Evolutionary conservation across 2,797 vertebrate genomes (phyloP).

Genomic region (Muscicapa comitata): DNA sequence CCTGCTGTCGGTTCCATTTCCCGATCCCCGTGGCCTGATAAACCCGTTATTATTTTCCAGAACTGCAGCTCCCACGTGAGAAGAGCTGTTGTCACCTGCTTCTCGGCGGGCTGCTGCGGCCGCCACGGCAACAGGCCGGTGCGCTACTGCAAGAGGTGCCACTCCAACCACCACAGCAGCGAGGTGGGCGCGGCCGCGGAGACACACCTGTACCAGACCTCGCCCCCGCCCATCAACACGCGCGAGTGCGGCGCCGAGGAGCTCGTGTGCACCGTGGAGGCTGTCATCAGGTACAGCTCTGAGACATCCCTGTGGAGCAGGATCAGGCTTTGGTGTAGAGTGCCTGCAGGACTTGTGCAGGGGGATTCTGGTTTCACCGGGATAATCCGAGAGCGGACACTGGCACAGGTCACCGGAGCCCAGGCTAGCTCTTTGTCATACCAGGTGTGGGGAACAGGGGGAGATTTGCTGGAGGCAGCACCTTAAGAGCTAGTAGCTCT

Average conservation of each 20-base stretch:
- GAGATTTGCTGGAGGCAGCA: too few species aligned
- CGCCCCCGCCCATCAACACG: constrained; percentile 96
- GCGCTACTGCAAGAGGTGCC: constrained; percentile 97
- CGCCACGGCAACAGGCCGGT: constrained; percentile 97
- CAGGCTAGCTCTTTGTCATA: too few species aligned
- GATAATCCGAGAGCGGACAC: too few species aligned
- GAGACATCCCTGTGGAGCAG: too few species aligned
- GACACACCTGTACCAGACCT: constrained; percentile 97
- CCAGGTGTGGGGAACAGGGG: too few species aligned
- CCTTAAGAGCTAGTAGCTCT: too few species aligned
- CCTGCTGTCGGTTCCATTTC: not conserved
- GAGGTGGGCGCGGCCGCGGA: constrained; percentile 89
- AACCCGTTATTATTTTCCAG: constrained; percentile 64
- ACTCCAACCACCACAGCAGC: constrained; percentile 97
- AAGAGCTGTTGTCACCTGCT: constrained; percentile 97
- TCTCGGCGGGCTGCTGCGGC: constrained; percentile 96
- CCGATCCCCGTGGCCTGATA: not conserved
- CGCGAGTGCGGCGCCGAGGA: constrained; percentile 97
- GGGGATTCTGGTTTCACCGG: too few species aligned
- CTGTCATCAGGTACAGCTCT: constrained; percentile 89
- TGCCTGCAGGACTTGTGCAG: too few species aligned
- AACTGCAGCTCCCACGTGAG: constrained; percentile 98
- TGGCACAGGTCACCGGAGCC: too few species aligned
- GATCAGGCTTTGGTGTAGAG: too few species aligned
- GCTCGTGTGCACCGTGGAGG: constrained; percentile 96